Base-by-base conservation (phyloP, 2,888 invertebrate species). In the Tachina lurida region DNA sequence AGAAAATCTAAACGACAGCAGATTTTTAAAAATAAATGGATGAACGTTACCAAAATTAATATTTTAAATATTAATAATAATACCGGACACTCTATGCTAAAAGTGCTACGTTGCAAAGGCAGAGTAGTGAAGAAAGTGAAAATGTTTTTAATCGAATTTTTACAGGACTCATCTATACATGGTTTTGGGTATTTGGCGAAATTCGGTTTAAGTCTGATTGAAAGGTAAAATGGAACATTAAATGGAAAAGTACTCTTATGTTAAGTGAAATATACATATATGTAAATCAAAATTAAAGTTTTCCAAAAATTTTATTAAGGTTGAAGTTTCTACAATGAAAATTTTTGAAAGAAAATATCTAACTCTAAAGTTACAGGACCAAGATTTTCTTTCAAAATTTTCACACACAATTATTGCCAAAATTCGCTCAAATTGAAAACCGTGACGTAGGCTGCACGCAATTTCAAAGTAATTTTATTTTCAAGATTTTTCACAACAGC, bases 131-230 rank as follows among this genome's bases (percentile, higher is more conserved):
- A 87, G 68, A 92, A 91, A 87, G 86, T 88, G 60, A 91, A 89
- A 73, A 88, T 89, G 22, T 92, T 92, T 87, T 89, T 92, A 82
- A 88, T 91, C 76, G 93, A 93, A 87, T 92, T 91, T 87, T 89
- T 92, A 84, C 89, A 91, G 81, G 90, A 89, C 78, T 91, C 92
- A 17, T 93, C 93, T 68, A 91, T 93, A 87, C 93, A 93, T 88
- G 93, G 93, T 17, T 90, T 93, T 86, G 89, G 89, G 77, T 93
- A 92, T 90, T 90, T 93, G 87, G 91, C 92, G 70, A 92, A 91
- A 89, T 87, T 88, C 77, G 92, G 93, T 9, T 87, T 92, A 60
- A 92, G 89, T 88, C 88, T 92, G 49, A 84, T 91, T 62, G 93
- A 93, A 87, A 90, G 93, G 92, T 92, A 88, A 19, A 5, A 39